Evolutionary conservation across 2,113 vertebrate genomes (phyloP), one percentile per base, ranked within the genome.

Genomic region (Notechis scutatus): DNA sequence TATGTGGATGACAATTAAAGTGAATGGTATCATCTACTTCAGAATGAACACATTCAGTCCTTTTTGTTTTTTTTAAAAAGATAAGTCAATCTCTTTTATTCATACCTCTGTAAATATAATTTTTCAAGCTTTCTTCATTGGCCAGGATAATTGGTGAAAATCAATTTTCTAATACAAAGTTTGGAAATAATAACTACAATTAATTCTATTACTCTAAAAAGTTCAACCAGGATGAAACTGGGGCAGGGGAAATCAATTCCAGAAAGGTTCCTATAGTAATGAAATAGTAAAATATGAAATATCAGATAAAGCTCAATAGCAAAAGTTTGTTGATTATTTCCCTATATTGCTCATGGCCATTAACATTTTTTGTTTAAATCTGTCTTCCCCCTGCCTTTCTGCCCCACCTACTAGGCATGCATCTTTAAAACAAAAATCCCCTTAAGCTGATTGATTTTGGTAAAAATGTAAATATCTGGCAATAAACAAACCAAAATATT

Each of bases 251-350:
- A 93, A 86, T 90, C 74, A 42, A 39, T 93, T 61, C 21, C 50
- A 61, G 45, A 61, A 39, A 52, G 57, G 23, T 15, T 90, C 81
- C n/a, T 54, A 69, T n/a, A 69, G 14, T 34, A 90, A 90, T 93
- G 61, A 90, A 93, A 90, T 85, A 90, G 56, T 64, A 57, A 93
- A 64, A 87, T 34, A 90, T 93, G 81, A 85, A 93, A 89, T 14
- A 81, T 69, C 57, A 9, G 26, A 93, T 87, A 64, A 90, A 55
- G 92, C 42, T 59, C 50, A 64, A 52, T 55, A 74, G 81, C 11
- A 88, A 81, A 93, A 95, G 15, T 8, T 14, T 93, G 91, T 94
- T 52, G 15, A 92, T 69, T 29, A 0, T 1, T 81, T 24, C 23
- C n/a, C 26, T 89, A 20, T 0, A 90, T 56, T 88, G 54, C 6